These are phyloP conservation scores for Ptychobarbus kaznakovi DNA, from an alignment of 2,797 vertebrate species.

Conservation along the genomic window DNA sequence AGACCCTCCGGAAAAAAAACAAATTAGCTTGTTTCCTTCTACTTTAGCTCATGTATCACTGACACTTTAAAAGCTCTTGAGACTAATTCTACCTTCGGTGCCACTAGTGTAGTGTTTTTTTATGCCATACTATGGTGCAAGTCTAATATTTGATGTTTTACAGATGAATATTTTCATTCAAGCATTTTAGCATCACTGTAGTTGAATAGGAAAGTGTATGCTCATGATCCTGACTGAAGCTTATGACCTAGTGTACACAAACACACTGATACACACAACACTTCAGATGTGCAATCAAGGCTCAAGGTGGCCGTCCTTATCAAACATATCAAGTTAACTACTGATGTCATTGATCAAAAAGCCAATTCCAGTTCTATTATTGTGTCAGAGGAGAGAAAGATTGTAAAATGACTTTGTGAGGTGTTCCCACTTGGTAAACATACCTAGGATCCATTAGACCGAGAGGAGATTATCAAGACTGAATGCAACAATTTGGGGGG, in stretches of 20 bases:
- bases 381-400: constrained; percentile 77
- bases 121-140: background rate
- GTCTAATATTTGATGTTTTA: background rate
- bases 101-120: constrained; percentile 6
- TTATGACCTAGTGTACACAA: background rate
- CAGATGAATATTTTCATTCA: background rate
- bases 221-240: background rate
- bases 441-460: constrained; percentile 78
- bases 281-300: constrained; percentile 55
- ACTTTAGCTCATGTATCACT: constrained; percentile 34
- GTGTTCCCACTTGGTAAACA: constrained; percentile 81
- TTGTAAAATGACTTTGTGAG: constrained; percentile 81
- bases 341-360: constrained; percentile 83
- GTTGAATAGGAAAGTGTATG: background rate
- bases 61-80: constrained; percentile 29
- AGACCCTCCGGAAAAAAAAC: constrained; percentile 40
- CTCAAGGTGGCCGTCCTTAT: constrained; percentile 80
- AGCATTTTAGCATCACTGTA: background rate
- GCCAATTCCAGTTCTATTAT: constrained; percentile 81
- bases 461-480: constrained; percentile 78
- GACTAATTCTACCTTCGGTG: background rate
- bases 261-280: constrained; percentile 23
- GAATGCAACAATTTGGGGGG: constrained; percentile 78
- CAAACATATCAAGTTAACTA: constrained; percentile 81
- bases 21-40: constrained; percentile 45